Percentiles rank a stretch among this genome's conserved stretches.
Evolutionary conservation across 2,797 vertebrate genomes (phyloP).

Genomic region (Myotis pilosus): DNA sequence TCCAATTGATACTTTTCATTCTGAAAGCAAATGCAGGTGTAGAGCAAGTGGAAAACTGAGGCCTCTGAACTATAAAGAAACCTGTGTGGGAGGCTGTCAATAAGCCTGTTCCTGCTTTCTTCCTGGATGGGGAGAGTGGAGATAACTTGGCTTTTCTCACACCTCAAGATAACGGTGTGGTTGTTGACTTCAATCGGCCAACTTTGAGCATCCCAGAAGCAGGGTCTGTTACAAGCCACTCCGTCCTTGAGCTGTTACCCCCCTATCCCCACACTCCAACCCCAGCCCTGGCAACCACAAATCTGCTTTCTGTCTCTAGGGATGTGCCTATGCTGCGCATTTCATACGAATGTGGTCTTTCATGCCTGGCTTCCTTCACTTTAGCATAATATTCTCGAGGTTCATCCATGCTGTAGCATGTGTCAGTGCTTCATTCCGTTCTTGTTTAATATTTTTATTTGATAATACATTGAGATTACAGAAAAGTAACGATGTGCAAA

Average conservation of each 20-base stretch:
- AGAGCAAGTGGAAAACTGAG: not conserved
- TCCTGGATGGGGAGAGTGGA: not conserved
- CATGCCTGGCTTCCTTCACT: too few species aligned
- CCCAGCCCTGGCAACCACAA: too few species aligned
- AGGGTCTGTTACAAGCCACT: not conserved
- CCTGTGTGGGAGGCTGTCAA: too few species aligned
- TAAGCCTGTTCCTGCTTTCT: not conserved
- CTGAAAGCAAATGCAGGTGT: not conserved
- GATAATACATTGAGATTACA: not conserved
- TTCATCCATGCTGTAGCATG: too few species aligned
- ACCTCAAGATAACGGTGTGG: not conserved
- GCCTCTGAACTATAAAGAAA: not conserved
- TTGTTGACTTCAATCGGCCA: not conserved
- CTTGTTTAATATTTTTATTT: not conserved
- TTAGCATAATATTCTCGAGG: not conserved
- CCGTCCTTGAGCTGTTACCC: not conserved
- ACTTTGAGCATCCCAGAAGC: not conserved
- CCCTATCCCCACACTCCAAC: not conserved
- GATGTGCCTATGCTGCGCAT: too few species aligned
- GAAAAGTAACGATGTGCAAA: not conserved
- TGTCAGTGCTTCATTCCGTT: not conserved
- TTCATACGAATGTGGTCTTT: too few species aligned
- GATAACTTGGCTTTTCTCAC: not conserved
- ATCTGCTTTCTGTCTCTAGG: too few species aligned
- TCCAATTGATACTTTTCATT: not conserved